A percentile compares a stretch with the other conserved stretches of the same genome.
Evolutionary conservation across 2,113 vertebrate genomes (phyloP).

Genomic region (Hystrix cristata): DNA sequence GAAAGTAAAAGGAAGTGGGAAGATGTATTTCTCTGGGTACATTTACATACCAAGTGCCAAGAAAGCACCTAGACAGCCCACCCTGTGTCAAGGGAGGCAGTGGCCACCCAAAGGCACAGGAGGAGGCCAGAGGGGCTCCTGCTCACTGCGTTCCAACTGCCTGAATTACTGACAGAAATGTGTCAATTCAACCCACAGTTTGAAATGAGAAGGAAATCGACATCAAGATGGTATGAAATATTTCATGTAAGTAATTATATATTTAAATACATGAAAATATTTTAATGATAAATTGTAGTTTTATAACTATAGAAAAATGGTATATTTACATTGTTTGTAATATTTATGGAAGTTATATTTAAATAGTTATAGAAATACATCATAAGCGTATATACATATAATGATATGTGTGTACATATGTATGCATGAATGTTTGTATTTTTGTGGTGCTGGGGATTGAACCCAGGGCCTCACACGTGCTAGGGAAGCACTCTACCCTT

Average conservation of each 20-base stretch:
- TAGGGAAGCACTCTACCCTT: too few relatives aligned
- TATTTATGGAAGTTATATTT: neutral
- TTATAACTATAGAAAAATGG: neutral
- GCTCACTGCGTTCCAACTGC: too few relatives aligned
- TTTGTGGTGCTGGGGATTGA: neutral
- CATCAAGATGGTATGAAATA: neutral
- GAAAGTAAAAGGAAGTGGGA: neutral
- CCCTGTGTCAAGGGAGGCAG: rapidly evolving
- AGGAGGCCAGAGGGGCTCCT: neutral
- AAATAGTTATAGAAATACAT: neutral
- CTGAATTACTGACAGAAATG: neutral
- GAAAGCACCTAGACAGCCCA: neutral
- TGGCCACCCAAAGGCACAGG: rapidly evolving
- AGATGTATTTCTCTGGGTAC: neutral
- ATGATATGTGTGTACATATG: neutral
- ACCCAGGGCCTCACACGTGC: too few relatives aligned
- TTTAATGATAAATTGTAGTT: neutral
- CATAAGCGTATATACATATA: neutral
- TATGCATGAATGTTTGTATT: neutral
- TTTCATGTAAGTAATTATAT: neutral
- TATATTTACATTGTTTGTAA: too few relatives aligned
- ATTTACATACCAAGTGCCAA: neutral
- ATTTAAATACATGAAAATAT: neutral
- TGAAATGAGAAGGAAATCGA: neutral
- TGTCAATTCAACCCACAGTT: neutral